phyloP scores from a whole-genome alignment of 2,797 vertebrate species.

The Trematomus bernacchii region DNA sequence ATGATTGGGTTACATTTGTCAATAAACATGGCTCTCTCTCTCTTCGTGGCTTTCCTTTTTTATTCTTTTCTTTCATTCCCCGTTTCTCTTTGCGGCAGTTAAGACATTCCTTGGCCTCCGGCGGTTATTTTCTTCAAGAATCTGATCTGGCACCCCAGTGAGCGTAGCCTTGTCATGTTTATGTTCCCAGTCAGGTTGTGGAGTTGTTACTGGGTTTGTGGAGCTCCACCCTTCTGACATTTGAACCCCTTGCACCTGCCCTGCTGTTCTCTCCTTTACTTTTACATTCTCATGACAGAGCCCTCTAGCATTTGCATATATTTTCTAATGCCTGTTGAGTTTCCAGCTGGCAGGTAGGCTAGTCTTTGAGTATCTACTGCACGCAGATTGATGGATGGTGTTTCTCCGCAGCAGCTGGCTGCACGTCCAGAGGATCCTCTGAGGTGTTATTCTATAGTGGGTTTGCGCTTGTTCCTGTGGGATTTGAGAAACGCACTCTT shows the following conservation, averaged over 20 bases:
- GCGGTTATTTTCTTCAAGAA: slow-evolving; percentile 55
- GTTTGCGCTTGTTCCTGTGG: slow-evolving; percentile 22
- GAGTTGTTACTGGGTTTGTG: slow-evolving; percentile 38
- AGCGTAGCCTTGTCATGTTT: slow-evolving; percentile 52
- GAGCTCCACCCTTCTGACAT: slow-evolving; percentile 34
- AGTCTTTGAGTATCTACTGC: neutral
- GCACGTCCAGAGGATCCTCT: slow-evolving; percentile 34
- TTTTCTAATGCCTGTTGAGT: neutral
- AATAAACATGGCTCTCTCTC: neutral
- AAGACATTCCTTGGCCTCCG: slow-evolving; percentile 29
- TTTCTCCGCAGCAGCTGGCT: slow-evolving; percentile 41
- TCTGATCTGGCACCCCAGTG: slow-evolving; percentile 63
- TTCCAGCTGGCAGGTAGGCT: neutral
- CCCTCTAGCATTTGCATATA: neutral
- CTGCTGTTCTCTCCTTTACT: slow-evolving; percentile 2
- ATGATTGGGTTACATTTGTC: slow-evolving; percentile 31
- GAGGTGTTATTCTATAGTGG: slow-evolving; percentile 27
- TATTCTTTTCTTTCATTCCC: neutral
- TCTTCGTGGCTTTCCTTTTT: slow-evolving; percentile 2
- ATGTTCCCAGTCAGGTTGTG: slow-evolving; percentile 52
- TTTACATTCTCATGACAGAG: slow-evolving; percentile 8
- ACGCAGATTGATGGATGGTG: slow-evolving; percentile 33
- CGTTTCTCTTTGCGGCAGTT: neutral
- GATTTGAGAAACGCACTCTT: slow-evolving; percentile 24
- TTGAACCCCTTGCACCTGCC: slow-evolving; percentile 32